Percentiles rank a stretch among this genome's conserved stretches.
These are phyloP conservation scores for Rhea americana DNA, from an alignment of 2,113 vertebrate species.

Conservation along the genomic window DNA sequence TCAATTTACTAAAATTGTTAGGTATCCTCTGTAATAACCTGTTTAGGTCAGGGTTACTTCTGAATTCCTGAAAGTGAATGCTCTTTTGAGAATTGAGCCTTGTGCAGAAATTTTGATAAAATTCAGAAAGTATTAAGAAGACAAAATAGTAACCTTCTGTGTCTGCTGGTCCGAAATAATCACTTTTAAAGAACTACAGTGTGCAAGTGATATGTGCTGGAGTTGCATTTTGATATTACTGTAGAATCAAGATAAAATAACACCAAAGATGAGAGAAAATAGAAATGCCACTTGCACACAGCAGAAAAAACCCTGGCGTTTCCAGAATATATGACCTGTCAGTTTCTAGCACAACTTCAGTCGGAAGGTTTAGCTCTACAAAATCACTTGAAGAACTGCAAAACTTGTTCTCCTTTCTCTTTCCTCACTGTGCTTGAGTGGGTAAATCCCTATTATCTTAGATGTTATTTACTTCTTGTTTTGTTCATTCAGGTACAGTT, in stretches of 20 bases:
- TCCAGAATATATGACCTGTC: not conserved
- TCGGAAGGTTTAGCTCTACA: not conserved
- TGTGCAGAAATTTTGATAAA: not conserved
- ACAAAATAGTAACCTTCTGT: not conserved
- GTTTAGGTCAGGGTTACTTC: not conserved
- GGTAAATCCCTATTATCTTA: not conserved
- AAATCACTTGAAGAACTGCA: not conserved
- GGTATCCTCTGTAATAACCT: not conserved
- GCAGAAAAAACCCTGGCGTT: not conserved
- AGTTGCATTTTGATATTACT: slow-evolving; percentile 14
- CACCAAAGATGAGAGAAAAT: not conserved
- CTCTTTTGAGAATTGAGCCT: not conserved
- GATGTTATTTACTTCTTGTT: not conserved
- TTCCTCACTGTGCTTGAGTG: not conserved
- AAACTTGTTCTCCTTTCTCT: not conserved
- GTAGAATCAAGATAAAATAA: slow-evolving; percentile 17
- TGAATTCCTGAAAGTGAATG: not conserved
- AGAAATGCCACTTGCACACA: not conserved
- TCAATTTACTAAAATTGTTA: not conserved
- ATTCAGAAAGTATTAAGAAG: not conserved
- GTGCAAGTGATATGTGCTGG: not conserved
- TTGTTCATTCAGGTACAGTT: not conserved
- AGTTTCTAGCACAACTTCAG: not conserved
- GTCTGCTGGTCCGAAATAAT: not conserved
- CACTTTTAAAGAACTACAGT: not conserved